Percentiles rank a stretch among this genome's conserved stretches.
These are phyloP conservation scores for Julus scanicus DNA, from an alignment of 2,888 invertebrate species.

Conservation along the genomic window DNA sequence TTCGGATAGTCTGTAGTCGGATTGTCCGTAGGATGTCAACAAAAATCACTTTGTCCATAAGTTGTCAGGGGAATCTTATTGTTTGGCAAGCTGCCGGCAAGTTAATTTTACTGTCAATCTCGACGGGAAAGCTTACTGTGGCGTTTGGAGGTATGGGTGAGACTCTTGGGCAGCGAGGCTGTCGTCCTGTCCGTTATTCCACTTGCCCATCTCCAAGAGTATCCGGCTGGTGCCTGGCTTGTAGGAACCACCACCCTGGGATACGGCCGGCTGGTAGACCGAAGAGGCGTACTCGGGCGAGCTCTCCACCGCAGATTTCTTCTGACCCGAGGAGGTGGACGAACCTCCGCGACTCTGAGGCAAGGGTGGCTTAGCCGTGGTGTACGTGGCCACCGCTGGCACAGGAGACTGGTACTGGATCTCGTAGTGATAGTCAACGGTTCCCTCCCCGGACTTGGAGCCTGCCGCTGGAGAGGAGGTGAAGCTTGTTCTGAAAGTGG, in stretches of 20 bases:
- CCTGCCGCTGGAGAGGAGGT: neutral
- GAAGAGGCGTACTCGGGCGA: constrained; percentile 11
- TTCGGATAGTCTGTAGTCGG: no score
- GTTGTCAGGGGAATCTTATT: no score
- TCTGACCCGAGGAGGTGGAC: neutral
- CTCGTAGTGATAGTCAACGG: constrained; percentile 46
- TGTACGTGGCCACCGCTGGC: neutral
- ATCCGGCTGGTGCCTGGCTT: constrained; percentile 53
- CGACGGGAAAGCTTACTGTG: neutral
- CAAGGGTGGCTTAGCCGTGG: neutral
- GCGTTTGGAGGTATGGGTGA: neutral
- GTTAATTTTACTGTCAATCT: neutral
- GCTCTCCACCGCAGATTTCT: neutral
- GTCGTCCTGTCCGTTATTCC: constrained; percentile 30
- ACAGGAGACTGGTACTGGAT: constrained; percentile 46
- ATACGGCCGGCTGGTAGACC: neutral
- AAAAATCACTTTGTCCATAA: neutral
- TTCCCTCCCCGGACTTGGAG: neutral
- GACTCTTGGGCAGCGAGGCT: neutral
- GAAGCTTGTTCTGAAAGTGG: neutral
- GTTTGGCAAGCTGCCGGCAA: neutral
- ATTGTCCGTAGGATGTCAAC: neutral
- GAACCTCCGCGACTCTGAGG: neutral
- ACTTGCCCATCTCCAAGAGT: constrained; percentile 52
- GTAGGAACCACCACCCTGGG: constrained; percentile 47